Evolutionary conservation across 2,888 invertebrate genomes (phyloP), one percentile per base, ranked within the genome.

Genomic region (Diarsia dahlii): DNA sequence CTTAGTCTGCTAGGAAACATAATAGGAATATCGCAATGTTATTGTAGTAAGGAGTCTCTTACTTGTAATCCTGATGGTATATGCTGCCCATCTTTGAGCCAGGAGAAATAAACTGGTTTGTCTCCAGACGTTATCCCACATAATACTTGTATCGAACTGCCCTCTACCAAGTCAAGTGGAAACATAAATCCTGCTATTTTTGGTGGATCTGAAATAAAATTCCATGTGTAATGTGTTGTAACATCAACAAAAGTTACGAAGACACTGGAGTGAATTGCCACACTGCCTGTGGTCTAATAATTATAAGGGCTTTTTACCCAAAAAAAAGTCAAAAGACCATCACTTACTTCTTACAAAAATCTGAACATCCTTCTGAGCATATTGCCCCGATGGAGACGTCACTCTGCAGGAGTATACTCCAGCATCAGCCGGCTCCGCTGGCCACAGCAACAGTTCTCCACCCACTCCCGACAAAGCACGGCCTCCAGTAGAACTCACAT

Each of bases 111-210:
- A 48, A 98, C 97, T 8, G 98, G 98, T 92, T 98, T 97, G 89
- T 98, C 98, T 52, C 98, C 98, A 39, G 97, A 97, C 63, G 98
- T 98, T 80, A 98, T 98, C 54, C 98, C 98, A 91, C 98, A 98
- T 2, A 98, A 97, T 60, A 99, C 98, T 94, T 98, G 98, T 83
- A 98, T 98, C 69, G 99, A 97, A 91, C 98, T 98, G 78, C 98
- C 98, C 96, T 99, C 98, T 90, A 98, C 98, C 39, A 98, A 97
- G 90, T 98, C 98, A 74, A 97, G 97, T 0, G 99, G 98, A 92
- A 99, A 99, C 48, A 96, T 97, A 93, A 99, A 99, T 8, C 98
- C 98, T 86, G 98, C 98, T 91, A 99, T 98, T 90, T 98, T 98
- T 10, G 99, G 99, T 18, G 98, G 98, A 96, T 97, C 97, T 97